Evolutionary conservation across 1,140 invertebrate species (phyloP), one percentile per base, ranked within the genome.

Genomic region (Bombus sibiricus): DNA sequence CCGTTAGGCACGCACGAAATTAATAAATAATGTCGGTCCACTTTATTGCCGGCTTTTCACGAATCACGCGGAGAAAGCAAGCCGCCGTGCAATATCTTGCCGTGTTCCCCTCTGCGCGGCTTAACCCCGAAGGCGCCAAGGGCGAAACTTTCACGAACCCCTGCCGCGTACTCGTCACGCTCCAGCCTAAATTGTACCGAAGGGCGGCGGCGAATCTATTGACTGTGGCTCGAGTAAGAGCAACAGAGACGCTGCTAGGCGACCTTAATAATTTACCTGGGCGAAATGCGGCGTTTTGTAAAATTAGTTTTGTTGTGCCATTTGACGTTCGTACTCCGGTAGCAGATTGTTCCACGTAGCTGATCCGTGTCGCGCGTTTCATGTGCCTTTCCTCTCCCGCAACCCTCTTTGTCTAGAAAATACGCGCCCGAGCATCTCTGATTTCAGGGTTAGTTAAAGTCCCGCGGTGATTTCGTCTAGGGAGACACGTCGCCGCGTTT

Each of bases 221-320:
- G 76, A 80, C 83, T 39, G 6, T 4, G 37, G 13, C 25, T 13
- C 1, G 6, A 9, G 53, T 3, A 59, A n/a, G 8, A 32, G 41
- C 43, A 77, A 88, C 74, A 77, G 80, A 89, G 83, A 83, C 64
- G 59, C 32, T 9, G 12, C 22, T 32, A 25, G 15, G 28, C 77
- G 37, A 73, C 75, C 80, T 91, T 86, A 90, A 89, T 93, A 93
- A 93, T 92, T 93, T 86, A 92, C 81, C 86, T 84, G 85, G 81
- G 76, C 81, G 81, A 90, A 92, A 91, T 86, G 86, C 86, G 88
- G 79, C 88, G 91, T 92, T 92, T 93, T 92, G 88, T 90, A 88
- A 92, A 93, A 93, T 92, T 91, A 92, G 88, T 91, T 91, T 91
- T 91, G 88, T 91, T 86, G 85, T 57, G 85, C 75, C 85, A 82